Evolutionary conservation across 1,140 invertebrate species (phyloP), one percentile per base, ranked within the genome.

Genomic region (Drosophila athabasca): DNA sequence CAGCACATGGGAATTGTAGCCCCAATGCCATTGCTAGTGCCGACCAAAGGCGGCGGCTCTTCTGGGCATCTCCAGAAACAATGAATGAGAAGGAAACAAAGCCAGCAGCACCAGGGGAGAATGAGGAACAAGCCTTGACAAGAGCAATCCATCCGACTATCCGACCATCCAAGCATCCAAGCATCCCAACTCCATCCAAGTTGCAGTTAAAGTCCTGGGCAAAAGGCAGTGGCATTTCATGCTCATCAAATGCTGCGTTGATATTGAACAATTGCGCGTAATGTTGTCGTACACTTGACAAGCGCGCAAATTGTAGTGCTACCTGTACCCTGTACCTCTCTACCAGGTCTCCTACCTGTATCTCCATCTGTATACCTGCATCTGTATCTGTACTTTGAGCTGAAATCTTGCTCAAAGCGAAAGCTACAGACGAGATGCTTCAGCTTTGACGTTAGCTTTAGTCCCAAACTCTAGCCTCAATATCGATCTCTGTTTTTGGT

Each of bases 231-330:
- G 65, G 82, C 78, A 87, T 88, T 88, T 88, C 83, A 88, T 88
- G 83, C 83, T 81, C 83, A 88, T 88, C 83, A 88, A 88, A 88
- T 89, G 83, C 83, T 89, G 83, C 83, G 81, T 77, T 89, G 83
- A 88, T 84, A 88, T 88, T 88, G 83, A 88, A 88, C 83, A 88
- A 88, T 88, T 88, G 83, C 83, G 83, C 84, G 83, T 88, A 88
- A 88, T 88, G 83, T 88, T 88, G 83, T 88, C 83, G 84, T 88
- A 88, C 83, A 88, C 79, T 88, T 88, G 83, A 88, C 83, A 88
- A 88, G 83, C 83, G 83, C 83, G 83, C 83, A 88, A 88, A 88
- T 88, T 88, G 83, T 88, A 88, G 84, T 81, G 81, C 81, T 84
- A 80, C 83, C 31, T 35, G 31, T 39, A 5, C 35, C 35, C 35